Conservation (phyloP, 2,797 vertebrate genomes). For the Orestias chungarensis region DNA sequence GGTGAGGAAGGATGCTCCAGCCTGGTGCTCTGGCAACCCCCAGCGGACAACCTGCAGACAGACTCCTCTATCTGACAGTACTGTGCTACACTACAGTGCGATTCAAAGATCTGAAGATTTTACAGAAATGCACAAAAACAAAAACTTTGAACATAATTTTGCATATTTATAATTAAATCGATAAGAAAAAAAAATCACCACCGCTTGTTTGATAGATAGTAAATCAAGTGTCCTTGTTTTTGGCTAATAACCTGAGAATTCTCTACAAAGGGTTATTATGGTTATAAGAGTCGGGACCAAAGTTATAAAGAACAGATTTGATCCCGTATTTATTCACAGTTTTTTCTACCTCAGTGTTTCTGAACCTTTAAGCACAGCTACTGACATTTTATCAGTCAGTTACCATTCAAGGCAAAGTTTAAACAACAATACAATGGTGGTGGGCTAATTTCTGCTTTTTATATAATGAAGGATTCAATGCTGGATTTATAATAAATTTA, state of each 20-base stretch:
- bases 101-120: background rate
- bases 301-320: background rate
- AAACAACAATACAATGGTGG: background rate
- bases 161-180: no score
- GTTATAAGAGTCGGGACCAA: background rate
- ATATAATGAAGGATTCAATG: background rate
- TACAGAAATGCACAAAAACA: background rate
- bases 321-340: background rate
- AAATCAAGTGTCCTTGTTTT: background rate
- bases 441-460: background rate
- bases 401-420: background rate
- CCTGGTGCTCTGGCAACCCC: no score
- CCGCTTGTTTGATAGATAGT: background rate
- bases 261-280: background rate
- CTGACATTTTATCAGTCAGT: background rate
- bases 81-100: no score
- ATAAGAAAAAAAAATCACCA: background rate
- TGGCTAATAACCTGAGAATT: background rate
- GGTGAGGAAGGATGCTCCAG: no score
- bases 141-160: background rate
- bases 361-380: background rate
- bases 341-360: background rate
- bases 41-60: no score
- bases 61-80: no score
- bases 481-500: no score